Base-by-base conservation (phyloP, 2,113 vertebrate genomes). In the Bos indicus region DNA sequence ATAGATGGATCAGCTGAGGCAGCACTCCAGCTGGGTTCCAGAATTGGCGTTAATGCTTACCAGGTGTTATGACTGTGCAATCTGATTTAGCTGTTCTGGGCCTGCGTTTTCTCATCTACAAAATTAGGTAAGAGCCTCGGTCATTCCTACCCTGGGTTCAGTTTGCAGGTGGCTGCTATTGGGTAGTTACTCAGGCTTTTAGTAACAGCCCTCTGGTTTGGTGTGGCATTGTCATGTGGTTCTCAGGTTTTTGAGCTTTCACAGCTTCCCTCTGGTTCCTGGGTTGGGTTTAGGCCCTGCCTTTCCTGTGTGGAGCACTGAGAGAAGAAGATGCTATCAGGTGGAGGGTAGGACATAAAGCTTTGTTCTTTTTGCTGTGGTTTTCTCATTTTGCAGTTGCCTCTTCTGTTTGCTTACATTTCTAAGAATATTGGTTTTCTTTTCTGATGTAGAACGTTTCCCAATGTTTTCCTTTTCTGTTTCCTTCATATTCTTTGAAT, bases 341-440 rank as follows among this genome's bases (percentile, higher is more conserved):
- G n/a, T 28, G 59, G 33, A 36, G 28, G 17, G 28, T 84, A 77
- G 46, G 64, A 48, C 48, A 56, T 30, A 78, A 93, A 48, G 46
- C 80, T 33, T 90, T 78, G 30, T 96, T 46, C 54, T 71, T 85
- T 88, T 60, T 71, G 57, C 81, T 96, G 19, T 83, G 12, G 71
- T 74, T 84, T 64, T 83, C 60, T 93, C 62, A 23, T 13, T 77
- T 74, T 90, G 25, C 57, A 19, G 46, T 30, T 77, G 64, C 28
- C 54, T 71, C 46, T 94, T 64, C n/a, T 5, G 21, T 80, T 78
- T 78, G 56, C 46, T 86, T 40, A 80, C 90, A 67, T 80, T 67
- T 80, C 57, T 33, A 67, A 57, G 10, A 51, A 51, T 71, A 26
- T 25, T 48, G 40, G 36, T 90, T 78, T 93, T 71, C 21, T 56